Evolutionary conservation across 1,140 invertebrate genomes (phyloP), one percentile per base, ranked within the genome.

Genomic region (Drosophila paulistorum): DNA sequence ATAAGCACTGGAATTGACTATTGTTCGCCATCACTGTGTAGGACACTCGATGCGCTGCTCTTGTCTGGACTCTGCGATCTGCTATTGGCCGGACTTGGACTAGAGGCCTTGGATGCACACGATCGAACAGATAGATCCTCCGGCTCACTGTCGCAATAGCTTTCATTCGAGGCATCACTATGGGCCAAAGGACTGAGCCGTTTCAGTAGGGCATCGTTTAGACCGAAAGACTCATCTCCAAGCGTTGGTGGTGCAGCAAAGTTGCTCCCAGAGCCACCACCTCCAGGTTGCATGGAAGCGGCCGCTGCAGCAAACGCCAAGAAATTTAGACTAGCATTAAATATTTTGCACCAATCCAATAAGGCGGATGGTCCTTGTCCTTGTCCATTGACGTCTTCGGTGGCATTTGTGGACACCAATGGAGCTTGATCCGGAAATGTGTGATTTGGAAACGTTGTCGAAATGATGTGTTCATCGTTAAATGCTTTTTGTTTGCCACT

Each of bases 321-420:
- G 20, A 90, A 91, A 54, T 91, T 91, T 7, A 92, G 58, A 7
- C 92, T 90, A 30, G 90, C 93, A 23, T 94, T 94, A 72, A 94
- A 95, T 68, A 95, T 94, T 87, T 96, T 96, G 91, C 95, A 96
- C 95, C 95, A 96, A 41, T 91, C 81, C 68, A 96, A 94, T 94
- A 95, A 94, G 1, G 76, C 78, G 13, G 95, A 94, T 7, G 30
- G 30, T 30, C 30, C 30, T 30, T 30, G 30, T 30, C 65, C 58
- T 93, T 82, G 73, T 91, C 60, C 30, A 7, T 87, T 78, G 23
- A 10, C 59, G 30, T 3, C 30, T 30, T 71, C 77, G 93, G 67
- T 93, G 91, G 62, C 92, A 92, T 51, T 71, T 55, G 73, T 41
- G 7, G 63, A 60, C 23, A 59, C 64, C 51, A 71, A 26, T 62